Evolutionary conservation across 1,140 invertebrate species (phyloP).

Genomic region (Schlechtendalia chinensis): DNA sequence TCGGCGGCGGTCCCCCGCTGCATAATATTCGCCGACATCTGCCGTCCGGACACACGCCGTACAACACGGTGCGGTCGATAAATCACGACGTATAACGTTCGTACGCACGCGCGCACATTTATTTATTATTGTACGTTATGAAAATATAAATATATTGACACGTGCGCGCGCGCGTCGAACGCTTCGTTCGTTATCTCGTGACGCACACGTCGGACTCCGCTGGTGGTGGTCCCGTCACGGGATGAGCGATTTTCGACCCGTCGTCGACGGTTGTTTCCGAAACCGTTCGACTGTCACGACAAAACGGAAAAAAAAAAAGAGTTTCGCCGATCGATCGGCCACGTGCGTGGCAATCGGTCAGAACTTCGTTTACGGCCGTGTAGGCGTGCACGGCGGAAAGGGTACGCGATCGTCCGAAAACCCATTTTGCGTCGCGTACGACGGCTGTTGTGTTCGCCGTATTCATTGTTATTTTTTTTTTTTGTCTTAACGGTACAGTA

Average conservation of each 20-base stretch:
- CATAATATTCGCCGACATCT: slow-evolving; percentile 24
- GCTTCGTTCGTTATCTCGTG: neutral
- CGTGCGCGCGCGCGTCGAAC: neutral
- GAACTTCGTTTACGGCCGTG: slow-evolving; percentile 7
- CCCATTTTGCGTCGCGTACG: neutral
- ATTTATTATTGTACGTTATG: neutral
- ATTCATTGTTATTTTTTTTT: neutral
- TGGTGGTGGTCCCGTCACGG: no score
- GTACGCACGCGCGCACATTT: no score
- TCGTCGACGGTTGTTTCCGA: no score
- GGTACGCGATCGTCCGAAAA: neutral
- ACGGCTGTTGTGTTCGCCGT: neutral
- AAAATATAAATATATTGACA: slow-evolving; percentile 25
- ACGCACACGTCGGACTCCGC: no score
- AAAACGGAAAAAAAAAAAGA: neutral
- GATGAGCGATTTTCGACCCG: neutral
- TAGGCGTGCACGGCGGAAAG: no score
- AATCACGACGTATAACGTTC: slow-evolving; percentile 31
- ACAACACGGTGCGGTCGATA: slow-evolving; percentile 11
- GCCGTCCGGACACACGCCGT: slow-evolving; percentile 7
- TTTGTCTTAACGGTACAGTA: slow-evolving; percentile 46
- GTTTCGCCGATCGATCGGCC: neutral
- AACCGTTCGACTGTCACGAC: neutral
- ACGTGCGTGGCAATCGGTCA: neutral
- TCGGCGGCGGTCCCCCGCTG: no score